Conservation (phyloP, 2,113 vertebrate species). For the Podilymbus podiceps region DNA sequence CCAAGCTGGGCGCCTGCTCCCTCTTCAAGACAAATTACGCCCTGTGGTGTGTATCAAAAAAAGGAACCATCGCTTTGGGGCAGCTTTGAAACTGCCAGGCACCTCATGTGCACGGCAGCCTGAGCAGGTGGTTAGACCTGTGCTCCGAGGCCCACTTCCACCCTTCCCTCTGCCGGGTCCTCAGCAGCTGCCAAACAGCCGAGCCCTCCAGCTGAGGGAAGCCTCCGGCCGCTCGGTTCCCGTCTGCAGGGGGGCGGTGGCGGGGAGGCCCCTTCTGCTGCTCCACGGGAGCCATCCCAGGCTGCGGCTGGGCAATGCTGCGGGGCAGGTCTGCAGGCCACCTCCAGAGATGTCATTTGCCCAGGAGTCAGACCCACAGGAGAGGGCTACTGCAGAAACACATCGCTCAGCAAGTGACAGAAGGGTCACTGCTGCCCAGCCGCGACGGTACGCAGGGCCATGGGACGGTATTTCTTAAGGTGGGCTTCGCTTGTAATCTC, state of each 20-base stretch:
- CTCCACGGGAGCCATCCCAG: too few relatives aligned
- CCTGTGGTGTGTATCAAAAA: background rate
- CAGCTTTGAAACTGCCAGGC: background rate
- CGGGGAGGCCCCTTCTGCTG: background rate
- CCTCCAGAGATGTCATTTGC: background rate
- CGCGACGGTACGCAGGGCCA: fast-evolving
- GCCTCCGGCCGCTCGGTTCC: background rate
- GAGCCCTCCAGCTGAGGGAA: background rate
- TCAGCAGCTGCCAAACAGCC: background rate
- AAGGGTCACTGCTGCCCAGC: background rate
- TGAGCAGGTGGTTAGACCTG: background rate
- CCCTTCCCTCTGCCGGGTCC: background rate
- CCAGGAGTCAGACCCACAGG: background rate
- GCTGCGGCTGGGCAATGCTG: too few relatives aligned
- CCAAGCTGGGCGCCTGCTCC: background rate
- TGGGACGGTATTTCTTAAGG: background rate
- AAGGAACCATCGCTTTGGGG: background rate
- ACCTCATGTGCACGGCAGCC: background rate
- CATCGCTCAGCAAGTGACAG: background rate
- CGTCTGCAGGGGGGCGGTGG: background rate
- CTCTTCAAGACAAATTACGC: background rate
- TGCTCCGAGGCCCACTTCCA: background rate
- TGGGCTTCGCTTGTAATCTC: background rate
- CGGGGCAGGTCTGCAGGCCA: background rate
- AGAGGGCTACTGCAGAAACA: background rate